Evolutionary conservation across 2,113 vertebrate genomes (phyloP), one percentile per base, ranked within the genome.

Genomic region (Thalassoma bifasciatum): DNA sequence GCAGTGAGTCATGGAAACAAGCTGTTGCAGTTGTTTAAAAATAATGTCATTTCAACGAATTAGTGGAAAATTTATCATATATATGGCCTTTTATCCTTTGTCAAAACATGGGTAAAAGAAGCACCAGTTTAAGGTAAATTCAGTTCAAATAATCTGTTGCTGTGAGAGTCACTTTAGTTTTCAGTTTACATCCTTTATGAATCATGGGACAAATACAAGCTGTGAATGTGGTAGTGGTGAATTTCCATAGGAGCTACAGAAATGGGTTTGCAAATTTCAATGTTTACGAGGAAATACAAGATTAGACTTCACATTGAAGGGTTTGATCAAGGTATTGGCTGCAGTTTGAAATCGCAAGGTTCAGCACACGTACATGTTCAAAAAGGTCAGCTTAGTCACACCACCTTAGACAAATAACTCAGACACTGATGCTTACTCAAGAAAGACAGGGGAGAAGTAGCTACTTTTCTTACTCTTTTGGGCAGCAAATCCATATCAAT

Each of bases 1-100:
- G 24, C 50, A 46, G 59, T 54, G 77, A 71, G 53, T 36, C 47
- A 66, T 34, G 17, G 14, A 75, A 82, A 87, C 81, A 84, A 11
- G 13, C 16, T 56, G 53, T 21, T 74, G 64, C 4, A 0, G 0
- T 36, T 53, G 40, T 22, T 65, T 38, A 49, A 7, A 6, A 6
- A 42, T 26, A 34, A 50, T 16, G 58, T 12, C 58, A 65, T 71
- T 85, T 79, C 53, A 34, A 60, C 2, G 30, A 83, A 67, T 63
- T 47, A 16, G 10, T 8, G 19, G 34, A 66, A 72, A 75, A 54
- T 1, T 4, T 8, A 34, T 42, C 51, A 11, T n/a, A 10, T 22
- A 24, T 3, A 16, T 77, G 10, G 38, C 3, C 37, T 10, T 21
- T 42, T 37, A 19, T 19, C 19, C 2, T 8, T 11, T 62, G 21